Conservation (phyloP, 2,113 vertebrate genomes). For the Engystomops pustulosus region DNA sequence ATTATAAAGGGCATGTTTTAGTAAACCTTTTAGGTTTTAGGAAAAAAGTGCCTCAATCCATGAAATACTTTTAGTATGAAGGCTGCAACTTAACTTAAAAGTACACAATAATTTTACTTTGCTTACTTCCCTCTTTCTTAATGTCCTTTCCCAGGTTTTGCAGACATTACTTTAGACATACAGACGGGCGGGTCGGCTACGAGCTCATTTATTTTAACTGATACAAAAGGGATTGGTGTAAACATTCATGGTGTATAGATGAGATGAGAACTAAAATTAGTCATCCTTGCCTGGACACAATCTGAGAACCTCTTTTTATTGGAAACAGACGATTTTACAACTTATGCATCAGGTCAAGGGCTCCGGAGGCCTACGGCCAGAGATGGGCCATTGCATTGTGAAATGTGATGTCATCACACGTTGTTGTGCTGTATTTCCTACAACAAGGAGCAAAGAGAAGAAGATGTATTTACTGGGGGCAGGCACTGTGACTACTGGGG, state of each 20-base stretch:
- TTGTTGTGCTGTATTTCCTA: no score
- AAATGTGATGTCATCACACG: no score
- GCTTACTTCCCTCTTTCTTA: neutral
- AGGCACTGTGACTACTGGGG: no score
- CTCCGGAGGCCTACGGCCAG: no score
- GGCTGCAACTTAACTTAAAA: no score
- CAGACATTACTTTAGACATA: neutral
- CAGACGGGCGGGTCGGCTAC: neutral
- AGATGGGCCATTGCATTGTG: no score
- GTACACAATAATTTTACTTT: no score
- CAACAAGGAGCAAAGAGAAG: no score
- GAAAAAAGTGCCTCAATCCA: no score
- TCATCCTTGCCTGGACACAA: conserved; percentile 12
- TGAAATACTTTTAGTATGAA: no score
- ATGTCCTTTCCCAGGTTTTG: neutral
- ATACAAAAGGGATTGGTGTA: neutral
- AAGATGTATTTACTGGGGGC: no score
- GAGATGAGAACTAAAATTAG: neutral
- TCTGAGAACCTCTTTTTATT: conserved; percentile 11
- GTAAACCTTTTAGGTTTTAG: neutral
- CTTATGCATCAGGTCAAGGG: no score
- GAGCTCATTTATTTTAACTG: neutral
- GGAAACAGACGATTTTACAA: neutral
- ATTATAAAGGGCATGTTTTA: neutral
- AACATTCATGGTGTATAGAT: neutral